Evolutionary conservation across 2,888 invertebrate genomes (phyloP), one percentile per base, ranked within the genome.

Genomic region (Tillus elongatus): DNA sequence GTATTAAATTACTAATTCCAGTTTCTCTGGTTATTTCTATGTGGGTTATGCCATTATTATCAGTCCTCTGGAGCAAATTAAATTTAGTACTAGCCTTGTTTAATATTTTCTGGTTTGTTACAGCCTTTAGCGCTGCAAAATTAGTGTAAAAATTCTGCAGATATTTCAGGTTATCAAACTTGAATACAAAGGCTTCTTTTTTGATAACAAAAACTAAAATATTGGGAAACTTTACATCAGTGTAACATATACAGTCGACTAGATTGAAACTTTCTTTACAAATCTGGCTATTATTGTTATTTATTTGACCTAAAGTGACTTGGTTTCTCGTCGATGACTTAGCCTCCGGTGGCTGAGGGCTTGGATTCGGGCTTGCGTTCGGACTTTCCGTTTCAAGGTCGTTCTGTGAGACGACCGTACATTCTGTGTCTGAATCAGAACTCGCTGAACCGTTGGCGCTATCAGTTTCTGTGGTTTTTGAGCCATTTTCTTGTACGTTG

Each of bases 11-110:
- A 28, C 39, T 39, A 15, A 45, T 46, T 34, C 49, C 47, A n/a
- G 57, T 49, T 36, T 54, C 51, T 33, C 57, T 52, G 12, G 58
- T 57, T 12, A 71, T 67, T 45, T 70, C 67, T 35, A 71, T 69
- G 46, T 71, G 70, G 2, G 70, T 71, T 2, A 70, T 61, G 3
- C 70, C 70, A 49, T 70, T 67, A 11, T 58, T 58, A 45, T 70
- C 70, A 14, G 67, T 69, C 30, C 68, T 57, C 43, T 70, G 69
- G 12, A 70, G 48, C 30, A 70, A 50, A 48, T 68, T 69, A 49
- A 66, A 70, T 36, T 55, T 57, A 37, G 53, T 60, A 0, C 47
- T 40, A 8, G 38, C 42, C 28, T 44, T 45, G 27, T 53, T 53
- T 44, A 60, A 61, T n/a, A 54, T 52, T 43, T 58, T 59, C 36